Base-by-base conservation (phyloP, 2,888 invertebrate genomes). In the Dynastes tityus region DNA sequence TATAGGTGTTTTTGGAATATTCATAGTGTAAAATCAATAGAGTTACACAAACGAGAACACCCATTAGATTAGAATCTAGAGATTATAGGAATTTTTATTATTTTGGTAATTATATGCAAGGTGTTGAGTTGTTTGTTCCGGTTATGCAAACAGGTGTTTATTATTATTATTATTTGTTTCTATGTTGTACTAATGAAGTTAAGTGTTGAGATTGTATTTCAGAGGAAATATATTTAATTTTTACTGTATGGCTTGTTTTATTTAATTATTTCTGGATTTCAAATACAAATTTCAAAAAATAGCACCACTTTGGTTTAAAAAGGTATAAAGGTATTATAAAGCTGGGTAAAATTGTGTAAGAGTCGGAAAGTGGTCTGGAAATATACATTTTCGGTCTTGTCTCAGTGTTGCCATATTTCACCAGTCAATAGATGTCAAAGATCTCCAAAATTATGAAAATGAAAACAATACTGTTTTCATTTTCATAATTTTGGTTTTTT, bases 151-250 rank as follows among this genome's bases (percentile, higher is more conserved):
- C 2, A 11, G 32, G 45, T 8, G 45, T 45, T 63, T 68, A 51
- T 55, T 68, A 49, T n/a, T 27, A 51, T 51, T 16, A 22, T 49
- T 45, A 22, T 22, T 13, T 27, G 49, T 22, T 13, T 67, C 4
- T 51, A 68, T 29, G 27, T 13, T 51, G 51, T 51, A 49, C 68
- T 51, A 68, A 51, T 68, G 51, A 29, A 27, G 27, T 51, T 49
- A 51, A 49, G 16, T 68, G 49, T 51, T 27, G 68, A 51, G n/a
- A 22, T 51, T 68, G 51, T 68, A 68, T 68, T 51, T 51, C 27
- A 1, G 22, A 51, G n/a, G 51, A 68, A 68, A 68, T 68, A 68
- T 51, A 68, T 68, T 68, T 68, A 49, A 68, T 68, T 68, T 68
- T 68, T 68, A 68, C 29, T 32, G 8, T 63, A 63, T 13, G 29